Evolutionary conservation across 2,888 invertebrate species (phyloP).

Genomic region (Arrhopalites spinosus): DNA sequence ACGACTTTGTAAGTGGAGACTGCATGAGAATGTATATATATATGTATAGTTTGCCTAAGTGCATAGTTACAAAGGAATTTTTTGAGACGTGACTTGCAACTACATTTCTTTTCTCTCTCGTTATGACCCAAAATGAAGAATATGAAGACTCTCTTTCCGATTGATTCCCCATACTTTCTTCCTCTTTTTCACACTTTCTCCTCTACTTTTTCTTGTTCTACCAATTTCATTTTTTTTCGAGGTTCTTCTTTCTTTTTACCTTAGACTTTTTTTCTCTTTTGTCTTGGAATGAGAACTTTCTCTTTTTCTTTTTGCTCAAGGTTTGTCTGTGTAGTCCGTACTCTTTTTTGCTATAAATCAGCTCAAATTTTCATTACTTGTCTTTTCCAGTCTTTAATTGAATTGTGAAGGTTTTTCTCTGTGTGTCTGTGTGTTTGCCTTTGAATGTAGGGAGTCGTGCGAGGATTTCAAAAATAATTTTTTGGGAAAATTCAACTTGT

Average conservation of each 20-base stretch:
- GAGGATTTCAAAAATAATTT: too few relatives aligned
- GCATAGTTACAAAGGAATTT: conserved; percentile 18
- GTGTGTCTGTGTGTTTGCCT: too few relatives aligned
- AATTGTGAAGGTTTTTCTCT: too few relatives aligned
- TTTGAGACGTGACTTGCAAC: not conserved
- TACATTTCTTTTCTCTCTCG: not conserved
- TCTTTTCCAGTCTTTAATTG: too few relatives aligned
- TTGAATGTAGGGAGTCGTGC: too few relatives aligned
- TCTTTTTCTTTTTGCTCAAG: not conserved
- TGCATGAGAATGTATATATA: not conserved
- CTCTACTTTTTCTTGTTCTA: not conserved
- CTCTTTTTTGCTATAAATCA: not conserved
- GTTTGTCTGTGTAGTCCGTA: not conserved
- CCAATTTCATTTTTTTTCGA: not conserved
- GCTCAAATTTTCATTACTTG: too few relatives aligned
- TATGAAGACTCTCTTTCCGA: conserved; percentile 4
- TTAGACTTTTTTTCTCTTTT: too few relatives aligned
- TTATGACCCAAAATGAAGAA: not conserved
- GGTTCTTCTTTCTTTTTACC: not conserved
- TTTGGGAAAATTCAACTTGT: too few relatives aligned
- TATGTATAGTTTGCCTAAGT: conserved; percentile 25
- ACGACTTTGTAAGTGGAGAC: conserved; percentile 7
- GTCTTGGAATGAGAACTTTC: not conserved
- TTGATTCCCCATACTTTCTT: not conserved
- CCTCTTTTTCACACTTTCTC: not conserved